A percentile compares a stretch with the other conserved stretches of the same genome.
Conservation (phyloP, 1,140 invertebrate genomes). For the Battus philenor region DNA sequence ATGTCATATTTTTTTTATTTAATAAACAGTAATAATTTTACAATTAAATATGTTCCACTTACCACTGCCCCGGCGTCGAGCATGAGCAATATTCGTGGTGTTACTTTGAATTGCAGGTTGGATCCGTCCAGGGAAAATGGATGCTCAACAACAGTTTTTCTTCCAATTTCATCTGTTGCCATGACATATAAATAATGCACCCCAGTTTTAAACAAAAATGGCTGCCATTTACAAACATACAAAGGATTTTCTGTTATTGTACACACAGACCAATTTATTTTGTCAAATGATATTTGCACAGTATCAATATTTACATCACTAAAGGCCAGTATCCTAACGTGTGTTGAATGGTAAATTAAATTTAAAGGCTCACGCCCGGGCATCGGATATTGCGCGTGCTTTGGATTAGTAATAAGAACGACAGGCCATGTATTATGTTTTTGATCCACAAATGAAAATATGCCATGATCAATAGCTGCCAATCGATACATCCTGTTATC, state of each 20-base stretch:
- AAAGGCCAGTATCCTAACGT: slow-evolving; percentile 88
- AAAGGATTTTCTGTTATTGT: slow-evolving; percentile 80
- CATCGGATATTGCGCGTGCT: slow-evolving; percentile 85
- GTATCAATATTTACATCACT: slow-evolving; percentile 82
- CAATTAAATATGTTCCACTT: slow-evolving; percentile 61
- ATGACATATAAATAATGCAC: slow-evolving; percentile 83
- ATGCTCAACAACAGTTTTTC: slow-evolving; percentile 78
- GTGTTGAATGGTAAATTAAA: slow-evolving; percentile 83
- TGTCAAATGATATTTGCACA: slow-evolving; percentile 80
- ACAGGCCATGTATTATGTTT: slow-evolving; percentile 88
- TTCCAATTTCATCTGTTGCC: slow-evolving; percentile 79
- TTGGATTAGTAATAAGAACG: slow-evolving; percentile 92
- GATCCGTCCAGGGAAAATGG: slow-evolving; percentile 87
- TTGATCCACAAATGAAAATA: slow-evolving; percentile 92
- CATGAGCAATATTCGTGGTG: slow-evolving; percentile 85
- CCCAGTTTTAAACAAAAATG: slow-evolving; percentile 79
- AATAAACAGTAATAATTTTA: neutral
- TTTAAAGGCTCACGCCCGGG: slow-evolving; percentile 84
- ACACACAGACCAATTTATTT: slow-evolving; percentile 79
- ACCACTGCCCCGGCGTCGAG: slow-evolving; percentile 83
- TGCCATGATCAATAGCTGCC: slow-evolving; percentile 90
- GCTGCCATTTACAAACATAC: slow-evolving; percentile 84
- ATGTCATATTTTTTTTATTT: no score
- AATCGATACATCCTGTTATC: slow-evolving; percentile 92
- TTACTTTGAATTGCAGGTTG: slow-evolving; percentile 79